Percentiles rank a stretch among this genome's conserved stretches.
Conservation (phyloP, 2,888 invertebrate species). For the Trileptium ribeirensis region DNA sequence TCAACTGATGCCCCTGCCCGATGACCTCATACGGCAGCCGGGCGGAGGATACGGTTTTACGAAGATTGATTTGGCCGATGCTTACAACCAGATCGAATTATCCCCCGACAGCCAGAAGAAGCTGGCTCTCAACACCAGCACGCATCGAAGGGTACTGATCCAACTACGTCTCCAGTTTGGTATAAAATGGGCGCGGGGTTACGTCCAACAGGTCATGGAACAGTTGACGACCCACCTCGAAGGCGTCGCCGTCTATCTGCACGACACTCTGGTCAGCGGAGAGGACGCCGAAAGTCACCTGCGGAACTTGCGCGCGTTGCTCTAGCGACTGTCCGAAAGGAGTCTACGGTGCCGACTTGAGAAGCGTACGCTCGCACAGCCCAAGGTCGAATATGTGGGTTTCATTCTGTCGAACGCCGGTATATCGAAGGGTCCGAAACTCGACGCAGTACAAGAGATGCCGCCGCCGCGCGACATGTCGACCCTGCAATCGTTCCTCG, state of each 20-base stretch:
- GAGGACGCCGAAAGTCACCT: not conserved
- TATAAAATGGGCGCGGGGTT: constrained; percentile 17
- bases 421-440: constrained; percentile 23
- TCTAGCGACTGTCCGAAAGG: not conserved
- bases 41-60: constrained; percentile 1
- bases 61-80: not conserved
- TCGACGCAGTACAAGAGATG: constrained; percentile 27
- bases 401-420: constrained; percentile 14
- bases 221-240: constrained; percentile 21
- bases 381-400: constrained; percentile 1
- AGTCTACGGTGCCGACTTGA: constrained; percentile 24
- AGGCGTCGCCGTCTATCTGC: constrained; percentile 27
- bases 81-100: constrained; percentile 14
- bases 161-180: constrained; percentile 26
- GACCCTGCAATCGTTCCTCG: not conserved
- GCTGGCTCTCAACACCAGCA: constrained; percentile 18
- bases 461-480: not conserved
- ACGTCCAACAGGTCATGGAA: constrained; percentile 28
- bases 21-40: not conserved
- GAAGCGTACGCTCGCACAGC: constrained; percentile 18
- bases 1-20: not conserved
- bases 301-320: not conserved
- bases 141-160: constrained; percentile 24
- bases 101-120: no score
- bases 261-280: constrained; percentile 10